Evolutionary conservation across 2,888 invertebrate species (phyloP).

Genomic region (Pristionchus japonicus): DNA sequence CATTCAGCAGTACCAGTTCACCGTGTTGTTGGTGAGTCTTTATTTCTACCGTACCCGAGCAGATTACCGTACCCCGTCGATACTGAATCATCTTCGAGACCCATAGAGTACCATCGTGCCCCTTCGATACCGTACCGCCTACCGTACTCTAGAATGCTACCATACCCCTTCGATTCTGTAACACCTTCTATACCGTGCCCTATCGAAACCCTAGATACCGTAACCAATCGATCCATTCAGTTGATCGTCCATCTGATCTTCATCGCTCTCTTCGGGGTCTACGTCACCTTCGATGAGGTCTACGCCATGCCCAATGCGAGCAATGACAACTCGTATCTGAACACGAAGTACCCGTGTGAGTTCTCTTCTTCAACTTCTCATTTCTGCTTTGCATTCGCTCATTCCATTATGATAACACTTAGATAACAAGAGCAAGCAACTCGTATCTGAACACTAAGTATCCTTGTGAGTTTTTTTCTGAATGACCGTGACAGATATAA

Average conservation of each 20-base stretch:
- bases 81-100: not conserved
- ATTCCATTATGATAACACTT: no score
- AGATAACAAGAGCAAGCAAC: not conserved
- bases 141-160: no score
- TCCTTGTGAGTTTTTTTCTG: not conserved
- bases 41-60: slow-evolving; percentile 52
- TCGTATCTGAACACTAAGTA: slow-evolving; percentile 47
- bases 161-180: no score
- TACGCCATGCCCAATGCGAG: slow-evolving; percentile 57
- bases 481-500: no score
- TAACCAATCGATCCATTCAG: not conserved
- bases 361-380: not conserved
- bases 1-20: slow-evolving; percentile 67
- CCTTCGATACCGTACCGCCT: no score
- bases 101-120: no score
- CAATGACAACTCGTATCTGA: slow-evolving; percentile 52
- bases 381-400: no score
- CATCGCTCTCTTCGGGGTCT: slow-evolving; percentile 68
- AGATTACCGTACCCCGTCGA: no score
- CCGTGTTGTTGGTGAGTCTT: slow-evolving; percentile 58
- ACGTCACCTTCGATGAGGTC: slow-evolving; percentile 61
- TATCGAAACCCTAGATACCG: no score
- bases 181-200: no score
- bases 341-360: slow-evolving; percentile 56
- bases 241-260: slow-evolving; percentile 59